These are phyloP conservation scores for Dryococelus australis DNA, from an alignment of 2,888 invertebrate species.

Conservation along the genomic window DNA sequence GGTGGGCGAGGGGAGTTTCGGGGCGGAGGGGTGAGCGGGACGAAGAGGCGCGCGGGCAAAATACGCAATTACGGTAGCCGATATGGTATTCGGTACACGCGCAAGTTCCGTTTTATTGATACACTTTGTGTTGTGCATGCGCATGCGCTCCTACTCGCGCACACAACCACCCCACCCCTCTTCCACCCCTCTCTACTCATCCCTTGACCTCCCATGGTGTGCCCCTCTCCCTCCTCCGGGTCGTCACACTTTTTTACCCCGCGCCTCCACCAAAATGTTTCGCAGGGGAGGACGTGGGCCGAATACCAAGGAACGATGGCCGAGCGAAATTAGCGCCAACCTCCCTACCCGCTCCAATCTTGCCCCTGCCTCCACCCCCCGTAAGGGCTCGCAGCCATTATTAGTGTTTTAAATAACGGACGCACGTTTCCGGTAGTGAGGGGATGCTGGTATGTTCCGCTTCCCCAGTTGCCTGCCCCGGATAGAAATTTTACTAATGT, in stretches of 20 bases:
- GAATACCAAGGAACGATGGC: neutral
- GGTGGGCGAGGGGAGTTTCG: neutral
- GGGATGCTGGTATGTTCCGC: neutral
- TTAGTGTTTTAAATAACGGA: constrained; percentile 1
- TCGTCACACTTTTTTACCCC: neutral
- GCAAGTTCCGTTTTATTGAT: constrained; percentile 16
- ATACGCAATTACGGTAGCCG: constrained; percentile 16
- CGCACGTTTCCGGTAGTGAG: neutral
- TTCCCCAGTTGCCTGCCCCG: neutral
- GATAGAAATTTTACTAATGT: neutral
- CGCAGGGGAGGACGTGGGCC: neutral
- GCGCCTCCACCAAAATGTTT: neutral
- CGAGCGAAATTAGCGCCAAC: neutral
- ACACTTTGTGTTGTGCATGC: constrained; percentile 16
- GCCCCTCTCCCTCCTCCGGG: neutral
- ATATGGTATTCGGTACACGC: constrained; percentile 16
- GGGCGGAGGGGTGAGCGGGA: neutral
- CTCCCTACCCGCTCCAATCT: neutral
- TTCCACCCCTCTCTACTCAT: neutral
- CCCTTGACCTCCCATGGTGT: constrained; percentile 1
- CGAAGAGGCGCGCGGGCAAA: neutral
- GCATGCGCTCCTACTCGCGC: neutral
- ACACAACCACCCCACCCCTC: neutral
- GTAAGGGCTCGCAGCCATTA: neutral
- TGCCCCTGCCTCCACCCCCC: neutral